phyloP scores from a whole-genome alignment of 2,113 vertebrate genomes.

The Calonectris borealis region DNA sequence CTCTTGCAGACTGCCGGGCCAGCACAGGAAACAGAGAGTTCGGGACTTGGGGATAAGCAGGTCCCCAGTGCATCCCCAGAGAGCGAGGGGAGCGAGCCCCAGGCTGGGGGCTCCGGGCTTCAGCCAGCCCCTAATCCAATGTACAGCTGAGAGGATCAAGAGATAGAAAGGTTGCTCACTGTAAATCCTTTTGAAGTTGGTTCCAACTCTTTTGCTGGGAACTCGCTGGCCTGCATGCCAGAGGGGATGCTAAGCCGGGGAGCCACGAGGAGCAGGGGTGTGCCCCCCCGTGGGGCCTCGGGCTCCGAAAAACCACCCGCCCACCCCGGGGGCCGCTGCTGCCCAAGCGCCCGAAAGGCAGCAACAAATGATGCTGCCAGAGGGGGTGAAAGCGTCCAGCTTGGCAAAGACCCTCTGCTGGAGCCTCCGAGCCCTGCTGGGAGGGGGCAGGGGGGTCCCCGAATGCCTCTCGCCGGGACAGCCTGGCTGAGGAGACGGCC shows the following conservation, averaged over 20 bases:
- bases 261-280: background rate
- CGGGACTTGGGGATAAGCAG: background rate
- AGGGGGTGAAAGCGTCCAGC: background rate
- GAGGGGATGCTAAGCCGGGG: background rate
- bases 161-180: constrained; percentile 53
- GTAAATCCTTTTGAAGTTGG: constrained; percentile 57
- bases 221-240: background rate
- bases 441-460: background rate
- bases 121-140: constrained; percentile 38
- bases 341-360: background rate
- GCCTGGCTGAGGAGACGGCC: background rate
- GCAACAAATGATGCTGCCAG: background rate
- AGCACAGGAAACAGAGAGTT: background rate
- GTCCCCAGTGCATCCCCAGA: background rate
- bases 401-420: background rate
- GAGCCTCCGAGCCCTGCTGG: background rate
- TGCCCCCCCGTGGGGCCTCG: background rate
- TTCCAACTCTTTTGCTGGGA: constrained; percentile 56
- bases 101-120: background rate
- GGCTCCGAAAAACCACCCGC: background rate
- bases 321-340: background rate
- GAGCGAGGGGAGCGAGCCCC: accelerated
- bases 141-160: constrained; percentile 56
- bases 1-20: background rate
- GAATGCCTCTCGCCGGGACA: background rate